A percentile compares a stretch with the other conserved stretches of the same genome.
These are phyloP conservation scores for Phaonia tiefii DNA, from an alignment of 2,888 invertebrate species.

Conservation along the genomic window DNA sequence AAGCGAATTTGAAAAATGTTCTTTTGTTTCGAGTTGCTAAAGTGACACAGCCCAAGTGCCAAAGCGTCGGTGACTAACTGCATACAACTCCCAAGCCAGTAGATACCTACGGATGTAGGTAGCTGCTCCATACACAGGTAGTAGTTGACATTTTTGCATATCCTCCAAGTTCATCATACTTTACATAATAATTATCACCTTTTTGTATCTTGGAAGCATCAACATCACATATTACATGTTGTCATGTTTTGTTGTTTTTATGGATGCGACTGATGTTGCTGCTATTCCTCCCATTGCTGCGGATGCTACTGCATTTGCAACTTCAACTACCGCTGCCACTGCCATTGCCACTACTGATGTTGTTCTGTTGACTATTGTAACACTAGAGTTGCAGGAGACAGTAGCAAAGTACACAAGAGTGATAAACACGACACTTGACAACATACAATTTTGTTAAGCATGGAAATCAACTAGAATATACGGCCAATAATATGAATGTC, in stretches of 20 bases:
- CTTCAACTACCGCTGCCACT: slow-evolving; percentile 7
- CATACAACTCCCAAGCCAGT: too few relatives aligned
- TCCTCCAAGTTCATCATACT: slow-evolving; percentile 71
- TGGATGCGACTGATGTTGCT: slow-evolving; percentile 45
- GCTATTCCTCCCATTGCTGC: slow-evolving; percentile 48
- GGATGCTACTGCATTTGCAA: slow-evolving; percentile 24
- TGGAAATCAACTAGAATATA: too few relatives aligned
- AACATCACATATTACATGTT: slow-evolving; percentile 66
- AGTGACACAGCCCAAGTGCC: slow-evolving; percentile 52
- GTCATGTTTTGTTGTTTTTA: slow-evolving; percentile 63
- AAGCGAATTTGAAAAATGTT: slow-evolving; percentile 2
- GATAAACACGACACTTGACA: slow-evolving; percentile 69
- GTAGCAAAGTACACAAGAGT: slow-evolving; percentile 64
- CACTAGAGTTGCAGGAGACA: slow-evolving; percentile 36
- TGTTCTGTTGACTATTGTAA: slow-evolving; percentile 37
- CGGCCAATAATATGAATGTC: too few relatives aligned
- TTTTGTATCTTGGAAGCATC: slow-evolving; percentile 70
- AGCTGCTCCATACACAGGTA: slow-evolving; percentile 2
- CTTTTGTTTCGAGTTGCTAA: not conserved
- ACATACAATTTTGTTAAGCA: slow-evolving; percentile 59
- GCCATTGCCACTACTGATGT: too few relatives aligned
- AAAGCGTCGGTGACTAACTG: slow-evolving; percentile 42
- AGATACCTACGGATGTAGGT: too few relatives aligned
- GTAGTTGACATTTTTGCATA: slow-evolving; percentile 65
- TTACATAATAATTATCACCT: slow-evolving; percentile 80